Evolutionary conservation across 2,797 vertebrate genomes (phyloP).

Genomic region (Phalanger gymnotis): DNA sequence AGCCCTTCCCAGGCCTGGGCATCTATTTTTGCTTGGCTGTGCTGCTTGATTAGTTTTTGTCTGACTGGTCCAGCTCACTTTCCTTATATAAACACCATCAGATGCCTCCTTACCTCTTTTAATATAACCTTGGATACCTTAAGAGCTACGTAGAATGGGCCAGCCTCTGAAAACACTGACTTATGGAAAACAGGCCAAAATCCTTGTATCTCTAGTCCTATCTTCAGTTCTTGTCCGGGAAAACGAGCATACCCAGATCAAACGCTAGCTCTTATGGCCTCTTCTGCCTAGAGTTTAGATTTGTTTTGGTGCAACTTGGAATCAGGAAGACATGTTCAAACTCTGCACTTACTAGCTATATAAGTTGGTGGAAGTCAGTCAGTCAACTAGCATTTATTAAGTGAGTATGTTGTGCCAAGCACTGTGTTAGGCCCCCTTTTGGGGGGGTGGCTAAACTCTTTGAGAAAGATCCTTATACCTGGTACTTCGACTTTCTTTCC

Average conservation of each 20-base stretch:
- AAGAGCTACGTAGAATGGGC: not conserved
- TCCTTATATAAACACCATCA: not conserved
- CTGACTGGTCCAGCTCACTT: not conserved
- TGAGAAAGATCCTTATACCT: not conserved
- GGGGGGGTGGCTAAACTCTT: not conserved
- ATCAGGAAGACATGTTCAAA: not conserved
- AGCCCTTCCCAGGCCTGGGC: not conserved
- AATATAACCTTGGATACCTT: not conserved
- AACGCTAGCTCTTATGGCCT: not conserved
- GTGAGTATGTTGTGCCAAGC: not conserved
- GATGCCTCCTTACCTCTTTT: not conserved
- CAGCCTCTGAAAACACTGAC: not conserved
- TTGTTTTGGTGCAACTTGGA: not conserved
- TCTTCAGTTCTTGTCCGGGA: not conserved
- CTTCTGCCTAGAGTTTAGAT: not conserved
- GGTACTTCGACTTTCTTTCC: not conserved
- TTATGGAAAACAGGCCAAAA: not conserved
- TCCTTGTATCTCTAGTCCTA: not conserved
- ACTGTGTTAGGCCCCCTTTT: not conserved
- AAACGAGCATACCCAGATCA: not conserved
- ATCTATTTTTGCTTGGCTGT: conserved; percentile 36
- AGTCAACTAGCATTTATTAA: not conserved
- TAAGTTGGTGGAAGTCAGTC: not conserved
- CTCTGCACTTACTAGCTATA: not conserved
- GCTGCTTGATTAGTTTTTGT: not conserved